These are phyloP conservation scores for Sebastes kiyomatsui DNA, from an alignment of 2,797 vertebrate species.

Conservation along the genomic window DNA sequence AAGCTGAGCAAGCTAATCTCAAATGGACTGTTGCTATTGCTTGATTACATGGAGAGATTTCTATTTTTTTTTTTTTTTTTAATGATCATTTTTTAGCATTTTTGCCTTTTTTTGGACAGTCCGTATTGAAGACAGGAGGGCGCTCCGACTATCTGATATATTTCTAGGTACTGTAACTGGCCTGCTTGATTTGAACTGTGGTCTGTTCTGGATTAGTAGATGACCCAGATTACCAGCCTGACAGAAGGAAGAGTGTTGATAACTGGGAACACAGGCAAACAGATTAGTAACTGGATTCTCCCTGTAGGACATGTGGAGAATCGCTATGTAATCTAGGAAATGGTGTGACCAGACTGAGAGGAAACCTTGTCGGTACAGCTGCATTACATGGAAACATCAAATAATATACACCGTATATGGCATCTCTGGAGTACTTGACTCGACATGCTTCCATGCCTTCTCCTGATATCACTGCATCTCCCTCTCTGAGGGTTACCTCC, in stretches of 20 bases:
- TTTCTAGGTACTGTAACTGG: neutral
- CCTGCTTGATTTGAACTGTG: neutral
- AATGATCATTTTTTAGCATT: fast-evolving
- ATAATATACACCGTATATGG: neutral
- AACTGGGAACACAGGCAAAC: conserved; percentile 9
- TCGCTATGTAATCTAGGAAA: neutral
- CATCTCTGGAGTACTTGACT: neutral
- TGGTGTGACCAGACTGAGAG: neutral
- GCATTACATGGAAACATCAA: neutral
- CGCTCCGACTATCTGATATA: neutral
- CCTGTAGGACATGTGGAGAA: conserved; percentile 5
- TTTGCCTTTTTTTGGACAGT: neutral
- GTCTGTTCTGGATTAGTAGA: conserved; percentile 12
- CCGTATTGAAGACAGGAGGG: neutral
- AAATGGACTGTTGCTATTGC: neutral
- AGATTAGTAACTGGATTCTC: neutral
- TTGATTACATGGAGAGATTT: neutral
- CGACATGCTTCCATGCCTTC: neutral
- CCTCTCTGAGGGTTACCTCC: neutral
- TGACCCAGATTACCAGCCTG: conserved; percentile 1
- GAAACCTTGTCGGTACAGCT: neutral
- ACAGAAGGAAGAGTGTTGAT: conserved; percentile 2
- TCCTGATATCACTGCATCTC: neutral
- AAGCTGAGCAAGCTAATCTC: neutral
- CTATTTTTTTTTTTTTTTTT: neutral